These are phyloP conservation scores for Columbina picui DNA, from an alignment of 2,113 vertebrate genomes.

Conservation along the genomic window DNA sequence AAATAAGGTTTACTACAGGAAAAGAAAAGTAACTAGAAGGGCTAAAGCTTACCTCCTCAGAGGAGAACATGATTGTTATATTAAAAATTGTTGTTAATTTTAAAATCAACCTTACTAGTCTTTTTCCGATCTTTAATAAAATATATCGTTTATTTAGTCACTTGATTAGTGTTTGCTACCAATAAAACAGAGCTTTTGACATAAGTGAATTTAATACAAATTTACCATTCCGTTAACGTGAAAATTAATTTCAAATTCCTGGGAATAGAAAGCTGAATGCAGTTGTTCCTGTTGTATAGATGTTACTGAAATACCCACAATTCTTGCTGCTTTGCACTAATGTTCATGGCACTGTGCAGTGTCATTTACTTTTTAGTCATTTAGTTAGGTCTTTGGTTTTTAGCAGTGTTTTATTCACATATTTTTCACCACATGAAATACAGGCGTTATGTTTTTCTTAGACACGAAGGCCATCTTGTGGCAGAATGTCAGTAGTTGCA, in stretches of 20 bases:
- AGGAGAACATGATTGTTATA: background rate
- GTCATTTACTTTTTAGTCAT: background rate
- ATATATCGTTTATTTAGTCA: background rate
- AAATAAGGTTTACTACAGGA: background rate
- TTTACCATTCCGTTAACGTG: background rate
- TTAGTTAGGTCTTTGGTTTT: background rate
- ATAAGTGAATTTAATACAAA: background rate
- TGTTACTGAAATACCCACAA: background rate
- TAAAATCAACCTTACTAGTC: background rate
- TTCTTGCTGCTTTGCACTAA: background rate
- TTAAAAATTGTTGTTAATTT: background rate
- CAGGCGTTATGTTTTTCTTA: background rate
- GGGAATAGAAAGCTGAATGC: background rate
- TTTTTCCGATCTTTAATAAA: background rate
- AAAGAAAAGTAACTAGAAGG: background rate
- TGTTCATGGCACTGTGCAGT: background rate
- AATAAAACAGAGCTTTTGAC: background rate
- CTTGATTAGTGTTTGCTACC: background rate
- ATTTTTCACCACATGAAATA: background rate
- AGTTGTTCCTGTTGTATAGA: background rate
- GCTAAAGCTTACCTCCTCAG: background rate
- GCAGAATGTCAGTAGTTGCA: background rate
- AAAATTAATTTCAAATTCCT: background rate
- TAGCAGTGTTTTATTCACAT: background rate
- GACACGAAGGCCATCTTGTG: slow-evolving; percentile 70